Percentiles rank a stretch among this genome's conserved stretches.
These are phyloP conservation scores for Erynnis tages DNA, from an alignment of 2,888 invertebrate species.

Conservation along the genomic window DNA sequence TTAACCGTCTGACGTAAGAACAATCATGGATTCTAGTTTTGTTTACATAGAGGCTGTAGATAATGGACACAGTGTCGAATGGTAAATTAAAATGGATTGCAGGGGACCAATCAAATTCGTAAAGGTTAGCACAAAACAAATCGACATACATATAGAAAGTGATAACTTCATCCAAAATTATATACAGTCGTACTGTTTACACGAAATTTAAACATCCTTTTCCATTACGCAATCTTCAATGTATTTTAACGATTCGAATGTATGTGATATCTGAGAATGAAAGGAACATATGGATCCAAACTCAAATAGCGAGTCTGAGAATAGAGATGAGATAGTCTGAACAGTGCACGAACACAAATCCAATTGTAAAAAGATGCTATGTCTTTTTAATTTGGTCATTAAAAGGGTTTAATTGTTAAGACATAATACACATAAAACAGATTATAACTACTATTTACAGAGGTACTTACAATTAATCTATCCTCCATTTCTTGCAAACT, in stretches of 20 bases:
- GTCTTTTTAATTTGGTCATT: slow-evolving; percentile 34
- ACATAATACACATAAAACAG: slow-evolving; percentile 34
- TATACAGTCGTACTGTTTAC: not conserved
- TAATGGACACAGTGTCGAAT: slow-evolving; percentile 19
- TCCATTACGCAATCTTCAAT: not conserved
- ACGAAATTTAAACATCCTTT: not conserved
- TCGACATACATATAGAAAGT: not conserved
- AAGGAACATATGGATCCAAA: slow-evolving; percentile 31
- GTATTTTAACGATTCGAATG: not conserved
- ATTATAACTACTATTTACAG: slow-evolving; percentile 44
- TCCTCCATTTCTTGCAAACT: slow-evolving; percentile 87
- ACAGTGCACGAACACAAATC: slow-evolving; percentile 33
- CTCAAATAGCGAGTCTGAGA: slow-evolving; percentile 36
- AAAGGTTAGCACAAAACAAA: slow-evolving; percentile 15
- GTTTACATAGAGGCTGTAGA: slow-evolving; percentile 48
- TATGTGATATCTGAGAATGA: slow-evolving; percentile 20
- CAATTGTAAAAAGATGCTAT: slow-evolving; percentile 41
- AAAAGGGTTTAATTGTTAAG: slow-evolving; percentile 33
- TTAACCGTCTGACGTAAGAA: slow-evolving; percentile 33
- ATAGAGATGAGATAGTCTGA: slow-evolving; percentile 39
- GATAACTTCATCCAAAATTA: not conserved
- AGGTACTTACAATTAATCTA: slow-evolving; percentile 85
- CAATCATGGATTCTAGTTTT: slow-evolving; percentile 59
- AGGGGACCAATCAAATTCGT: not conserved
- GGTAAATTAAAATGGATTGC: slow-evolving; percentile 14